Evolutionary conservation across 2,888 invertebrate genomes (phyloP).

Genomic region (Candidula unifasciata): DNA sequence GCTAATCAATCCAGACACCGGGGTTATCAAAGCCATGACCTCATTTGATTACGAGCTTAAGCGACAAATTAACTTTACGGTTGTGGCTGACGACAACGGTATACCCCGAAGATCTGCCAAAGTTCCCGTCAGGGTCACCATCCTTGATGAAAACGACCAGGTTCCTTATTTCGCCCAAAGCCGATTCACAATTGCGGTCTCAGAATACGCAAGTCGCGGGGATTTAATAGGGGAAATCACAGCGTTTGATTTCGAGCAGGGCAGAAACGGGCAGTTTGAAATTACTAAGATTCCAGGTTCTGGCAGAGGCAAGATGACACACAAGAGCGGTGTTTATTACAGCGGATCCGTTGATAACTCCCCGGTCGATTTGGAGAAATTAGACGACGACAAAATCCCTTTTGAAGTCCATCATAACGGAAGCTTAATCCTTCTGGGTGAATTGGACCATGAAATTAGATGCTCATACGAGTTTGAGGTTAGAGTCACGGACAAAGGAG

Average conservation of each 20-base stretch:
- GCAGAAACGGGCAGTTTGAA: constrained; percentile 65
- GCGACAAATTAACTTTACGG: constrained; percentile 62
- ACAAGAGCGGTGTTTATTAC: constrained; percentile 52
- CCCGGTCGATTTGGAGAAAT: constrained; percentile 19
- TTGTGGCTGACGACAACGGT: constrained; percentile 66
- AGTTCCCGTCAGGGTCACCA: constrained; percentile 61
- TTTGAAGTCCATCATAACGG: constrained; percentile 66
- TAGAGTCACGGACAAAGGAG: constrained; percentile 69
- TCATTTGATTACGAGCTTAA: constrained; percentile 67
- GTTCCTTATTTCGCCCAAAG: constrained; percentile 63
- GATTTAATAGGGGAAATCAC: constrained; percentile 60
- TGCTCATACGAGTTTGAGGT: constrained; percentile 65
- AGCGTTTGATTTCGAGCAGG: constrained; percentile 65
- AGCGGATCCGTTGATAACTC: constrained; percentile 5
- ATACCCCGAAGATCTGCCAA: constrained; percentile 62
- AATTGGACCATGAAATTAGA: constrained; percentile 66
- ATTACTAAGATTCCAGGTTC: constrained; percentile 51
- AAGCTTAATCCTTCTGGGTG: constrained; percentile 59
- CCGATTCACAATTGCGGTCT: constrained; percentile 62
- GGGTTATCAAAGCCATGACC: constrained; percentile 62
- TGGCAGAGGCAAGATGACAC: neutral
- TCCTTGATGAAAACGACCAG: constrained; percentile 69
- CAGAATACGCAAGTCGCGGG: constrained; percentile 62
- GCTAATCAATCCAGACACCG: constrained; percentile 61
- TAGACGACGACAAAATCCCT: constrained; percentile 54